These are phyloP conservation scores for Syrrhaptes paradoxus DNA, from an alignment of 2,113 vertebrate genomes.

Conservation along the genomic window DNA sequence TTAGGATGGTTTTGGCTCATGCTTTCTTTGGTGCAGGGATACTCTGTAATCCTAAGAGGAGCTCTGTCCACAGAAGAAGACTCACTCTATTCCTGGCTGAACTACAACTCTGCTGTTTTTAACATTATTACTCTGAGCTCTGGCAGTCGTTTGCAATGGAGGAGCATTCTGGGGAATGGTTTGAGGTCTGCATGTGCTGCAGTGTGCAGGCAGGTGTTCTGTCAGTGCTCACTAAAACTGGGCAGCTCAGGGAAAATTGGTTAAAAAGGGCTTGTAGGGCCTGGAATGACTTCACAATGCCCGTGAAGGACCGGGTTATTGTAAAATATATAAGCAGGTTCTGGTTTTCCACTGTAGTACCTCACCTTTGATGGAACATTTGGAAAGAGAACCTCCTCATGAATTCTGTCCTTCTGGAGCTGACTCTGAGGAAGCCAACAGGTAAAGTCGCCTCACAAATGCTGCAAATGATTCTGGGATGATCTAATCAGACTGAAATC, in stretches of 20 bases:
- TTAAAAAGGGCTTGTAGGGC: conserved; percentile 66
- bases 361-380: conserved; percentile 70
- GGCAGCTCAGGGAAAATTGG: conserved; percentile 48
- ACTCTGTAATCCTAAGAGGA: conserved; percentile 39
- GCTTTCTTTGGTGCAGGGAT: conserved; percentile 45
- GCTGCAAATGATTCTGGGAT: conserved; percentile 52
- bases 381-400: conserved; percentile 75
- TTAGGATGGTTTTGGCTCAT: conserved; percentile 2
- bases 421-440: conserved; percentile 70
- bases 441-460: conserved; percentile 76
- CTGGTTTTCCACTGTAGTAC: conserved; percentile 75
- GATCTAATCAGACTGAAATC: conserved; percentile 60
- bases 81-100: conserved; percentile 46
- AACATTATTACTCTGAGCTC: conserved; percentile 34
- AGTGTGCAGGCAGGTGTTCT: conserved; percentile 50
- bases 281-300: conserved; percentile 72
- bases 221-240: conserved; percentile 28
- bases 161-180: conserved; percentile 48
- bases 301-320: conserved; percentile 61
- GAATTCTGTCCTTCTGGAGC: conserved; percentile 69
- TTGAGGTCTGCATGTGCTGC: conserved; percentile 47
- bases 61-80: conserved; percentile 47
- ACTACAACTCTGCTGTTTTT: conserved; percentile 45
- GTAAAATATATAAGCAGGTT: conserved; percentile 73
- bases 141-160: conserved; percentile 6